Evolutionary conservation across 2,888 invertebrate species (phyloP).

Genomic region (Gandaritis pyraliata): DNA sequence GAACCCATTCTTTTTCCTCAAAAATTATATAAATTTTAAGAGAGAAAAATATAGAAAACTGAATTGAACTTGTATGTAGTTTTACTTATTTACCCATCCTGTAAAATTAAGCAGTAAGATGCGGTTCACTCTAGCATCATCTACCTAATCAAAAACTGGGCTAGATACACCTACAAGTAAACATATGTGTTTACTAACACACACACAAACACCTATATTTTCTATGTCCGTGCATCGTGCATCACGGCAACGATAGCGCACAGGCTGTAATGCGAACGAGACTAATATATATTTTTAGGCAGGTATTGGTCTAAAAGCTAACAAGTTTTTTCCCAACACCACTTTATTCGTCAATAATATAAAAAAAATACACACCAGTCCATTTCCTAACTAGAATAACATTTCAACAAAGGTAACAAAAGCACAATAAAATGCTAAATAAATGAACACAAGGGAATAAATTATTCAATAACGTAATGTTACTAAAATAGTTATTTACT

Average conservation of each 20-base stretch:
- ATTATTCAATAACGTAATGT: conserved; percentile 18
- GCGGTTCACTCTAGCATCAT: no score
- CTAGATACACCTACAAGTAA: no score
- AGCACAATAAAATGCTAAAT: conserved; percentile 20
- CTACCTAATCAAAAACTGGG: no score
- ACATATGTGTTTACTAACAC: no score
- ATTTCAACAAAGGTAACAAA: conserved; percentile 25
- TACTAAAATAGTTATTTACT: neutral
- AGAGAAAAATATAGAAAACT: conserved; percentile 74
- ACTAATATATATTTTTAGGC: no score
- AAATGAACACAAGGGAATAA: conserved; percentile 26
- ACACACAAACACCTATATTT: no score
- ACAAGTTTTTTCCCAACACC: conserved; percentile 36
- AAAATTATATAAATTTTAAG: conserved; percentile 75
- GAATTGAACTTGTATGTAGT: conserved; percentile 63
- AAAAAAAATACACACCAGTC: conserved; percentile 29
- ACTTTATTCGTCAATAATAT: conserved; percentile 34
- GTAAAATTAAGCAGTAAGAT: no score
- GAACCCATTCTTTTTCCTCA: conserved; percentile 57
- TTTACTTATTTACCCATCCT: conserved; percentile 27
- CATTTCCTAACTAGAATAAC: conserved; percentile 33
- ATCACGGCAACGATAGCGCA: no score
- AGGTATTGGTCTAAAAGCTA: neutral
- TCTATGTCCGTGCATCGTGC: no score
- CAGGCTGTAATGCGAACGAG: no score